A percentile compares a stretch with the other conserved stretches of the same genome.
phyloP scores from a whole-genome alignment of 1,140 invertebrate species.

The Drosophila bocqueti region DNA sequence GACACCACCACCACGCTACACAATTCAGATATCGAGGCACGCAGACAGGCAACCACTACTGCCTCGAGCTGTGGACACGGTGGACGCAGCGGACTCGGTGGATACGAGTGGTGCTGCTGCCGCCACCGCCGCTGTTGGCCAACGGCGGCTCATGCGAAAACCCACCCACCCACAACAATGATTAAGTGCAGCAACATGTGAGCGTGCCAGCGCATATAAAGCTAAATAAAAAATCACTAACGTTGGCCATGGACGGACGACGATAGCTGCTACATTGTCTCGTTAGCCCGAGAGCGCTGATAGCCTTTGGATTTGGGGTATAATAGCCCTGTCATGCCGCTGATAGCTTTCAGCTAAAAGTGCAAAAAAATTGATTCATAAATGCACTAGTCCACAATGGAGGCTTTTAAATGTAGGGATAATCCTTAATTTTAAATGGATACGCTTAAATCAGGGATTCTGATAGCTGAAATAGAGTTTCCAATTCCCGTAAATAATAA shows the following conservation, averaged over 20 bases:
- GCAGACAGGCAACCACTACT: slow-evolving; percentile 17
- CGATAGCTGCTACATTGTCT: slow-evolving; percentile 54
- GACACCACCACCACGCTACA: slow-evolving; percentile 8
- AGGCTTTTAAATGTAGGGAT: not conserved
- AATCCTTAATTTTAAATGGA: not conserved
- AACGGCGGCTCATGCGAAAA: slow-evolving; percentile 74
- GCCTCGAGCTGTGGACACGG: slow-evolving; percentile 3
- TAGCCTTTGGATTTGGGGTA: slow-evolving; percentile 48
- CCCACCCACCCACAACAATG: slow-evolving; percentile 80
- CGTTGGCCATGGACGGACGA: slow-evolving; percentile 23
- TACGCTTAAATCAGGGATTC: too few species aligned
- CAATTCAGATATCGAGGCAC: slow-evolving; percentile 36
- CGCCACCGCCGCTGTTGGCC: slow-evolving; percentile 52
- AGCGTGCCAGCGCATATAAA: slow-evolving; percentile 74
- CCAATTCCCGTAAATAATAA: not conserved
- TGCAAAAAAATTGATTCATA: slow-evolving; percentile 34
- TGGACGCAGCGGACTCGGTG: not conserved
- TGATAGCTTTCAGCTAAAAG: slow-evolving; percentile 23
- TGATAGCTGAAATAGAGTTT: not conserved
- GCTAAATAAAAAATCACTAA: slow-evolving; percentile 55
- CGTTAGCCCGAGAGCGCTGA: slow-evolving; percentile 53
- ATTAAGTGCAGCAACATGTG: slow-evolving; percentile 80
- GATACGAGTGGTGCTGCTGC: not conserved
- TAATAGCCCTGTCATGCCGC: slow-evolving; percentile 40
- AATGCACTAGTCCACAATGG: not conserved